Evolutionary conservation across 2,888 invertebrate species (phyloP).

Genomic region (Athetis lepigone): DNA sequence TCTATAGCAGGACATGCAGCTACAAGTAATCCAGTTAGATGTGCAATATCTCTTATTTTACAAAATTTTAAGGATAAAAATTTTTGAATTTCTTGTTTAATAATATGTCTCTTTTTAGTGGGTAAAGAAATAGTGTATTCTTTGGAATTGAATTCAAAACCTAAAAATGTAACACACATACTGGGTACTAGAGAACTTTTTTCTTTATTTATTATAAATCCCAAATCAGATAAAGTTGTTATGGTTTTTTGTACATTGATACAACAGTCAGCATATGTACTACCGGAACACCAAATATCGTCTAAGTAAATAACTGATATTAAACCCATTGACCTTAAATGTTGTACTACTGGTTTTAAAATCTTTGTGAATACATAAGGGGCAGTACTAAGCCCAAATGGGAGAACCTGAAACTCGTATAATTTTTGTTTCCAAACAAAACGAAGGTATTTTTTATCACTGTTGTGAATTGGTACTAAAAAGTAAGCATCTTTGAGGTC

Average conservation of each 20-base stretch:
- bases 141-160: conserved; percentile 1
- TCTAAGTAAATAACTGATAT: too few relatives aligned
- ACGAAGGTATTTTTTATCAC: conserved; percentile 1
- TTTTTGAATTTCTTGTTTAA: too few relatives aligned
- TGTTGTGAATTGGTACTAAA: neutral
- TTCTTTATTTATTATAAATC: conserved; percentile 2
- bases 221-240: conserved; percentile 1
- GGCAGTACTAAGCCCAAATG: neutral
- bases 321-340: too few relatives aligned
- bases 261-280: too few relatives aligned
- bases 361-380: neutral
- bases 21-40: too few relatives aligned
- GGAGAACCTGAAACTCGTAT: conserved; percentile 1
- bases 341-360: too few relatives aligned
- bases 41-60: too few relatives aligned
- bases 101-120: too few relatives aligned
- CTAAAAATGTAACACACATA: conserved; percentile 1
- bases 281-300: too few relatives aligned
- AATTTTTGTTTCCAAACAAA: neutral
- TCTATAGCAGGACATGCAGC: too few relatives aligned
- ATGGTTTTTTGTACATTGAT: conserved; percentile 2
- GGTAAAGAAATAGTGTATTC: conserved; percentile 2
- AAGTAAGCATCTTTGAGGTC: too few relatives aligned
- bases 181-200: neutral
- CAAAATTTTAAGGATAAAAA: too few relatives aligned